Evolutionary conservation across 92 coral and sea anemone species (phyloP).

Genomic region (Palythoa grandiflora): DNA sequence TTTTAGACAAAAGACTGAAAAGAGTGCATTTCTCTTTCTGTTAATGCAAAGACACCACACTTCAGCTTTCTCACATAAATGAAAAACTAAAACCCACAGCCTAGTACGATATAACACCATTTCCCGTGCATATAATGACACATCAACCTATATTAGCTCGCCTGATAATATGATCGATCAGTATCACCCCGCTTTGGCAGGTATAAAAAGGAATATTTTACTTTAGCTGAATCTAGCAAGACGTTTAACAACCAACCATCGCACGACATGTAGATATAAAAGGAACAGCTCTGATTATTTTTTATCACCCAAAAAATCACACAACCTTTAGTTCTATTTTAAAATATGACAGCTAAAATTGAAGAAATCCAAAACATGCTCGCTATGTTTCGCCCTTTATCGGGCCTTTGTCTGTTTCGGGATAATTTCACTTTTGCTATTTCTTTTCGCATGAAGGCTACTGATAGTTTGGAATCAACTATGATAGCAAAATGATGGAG

Average conservation of each 20-base stretch:
- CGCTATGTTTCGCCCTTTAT: neutral
- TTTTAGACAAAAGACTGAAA: neutral
- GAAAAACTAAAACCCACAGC: neutral
- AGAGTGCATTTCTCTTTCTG: neutral
- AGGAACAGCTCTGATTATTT: neutral
- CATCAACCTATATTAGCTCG: slow-evolving; percentile 12
- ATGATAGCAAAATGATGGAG: neutral
- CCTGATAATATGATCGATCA: neutral
- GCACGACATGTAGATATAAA: neutral
- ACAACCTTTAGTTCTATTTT: neutral
- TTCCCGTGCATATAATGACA: slow-evolving; percentile 12
- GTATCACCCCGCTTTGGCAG: neutral
- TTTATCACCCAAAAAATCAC: neutral
- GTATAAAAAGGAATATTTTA: neutral
- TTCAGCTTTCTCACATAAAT: neutral
- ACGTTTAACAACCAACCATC: neutral
- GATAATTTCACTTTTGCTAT: neutral
- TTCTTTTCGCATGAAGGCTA: neutral
- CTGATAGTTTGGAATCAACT: neutral
- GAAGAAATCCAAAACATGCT: neutral
- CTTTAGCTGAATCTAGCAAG: neutral
- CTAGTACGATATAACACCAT: neutral
- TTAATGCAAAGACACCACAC: neutral
- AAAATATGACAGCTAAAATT: neutral
- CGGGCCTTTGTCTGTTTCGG: no score